Base-by-base conservation (phyloP, 2,797 vertebrate genomes). In the Lindbergichthys nudifrons region DNA sequence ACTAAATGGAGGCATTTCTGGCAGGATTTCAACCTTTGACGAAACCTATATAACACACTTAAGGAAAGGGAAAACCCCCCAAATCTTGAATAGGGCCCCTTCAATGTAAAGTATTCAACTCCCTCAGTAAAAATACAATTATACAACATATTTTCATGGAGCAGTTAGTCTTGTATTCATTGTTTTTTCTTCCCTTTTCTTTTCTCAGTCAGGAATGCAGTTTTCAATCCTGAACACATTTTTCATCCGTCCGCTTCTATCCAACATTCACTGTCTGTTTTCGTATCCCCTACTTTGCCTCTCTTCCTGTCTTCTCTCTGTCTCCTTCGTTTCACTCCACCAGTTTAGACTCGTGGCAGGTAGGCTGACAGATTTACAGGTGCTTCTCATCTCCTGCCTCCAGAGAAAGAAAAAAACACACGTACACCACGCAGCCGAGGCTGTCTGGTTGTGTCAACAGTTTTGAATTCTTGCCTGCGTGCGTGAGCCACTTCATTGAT, bases 321-420 rank as follows among this genome's bases (percentile, higher is more conserved):
- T 77, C 80, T 83, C 79, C 56, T 42, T 83, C 67, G 50, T 72
- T 83, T 87, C 73, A 72, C 83, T 77, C 70, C 88, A 77, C 69
- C 71, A 61, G 77, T 88, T 88, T 83, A 70, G 79, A 85, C 74
- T 82, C 71, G 72, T 79, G 81, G 80, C 82, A 86, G 87, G 74
- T 85, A 69, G 82, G 85, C 81, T 88, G 90, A 93, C 87, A 91
- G 91, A 92, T 91, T 90, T 90, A 92, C 89, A 91, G 88, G 82
- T 87, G 87, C 84, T 85, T 85, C 84, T 88, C 83, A 73, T 83
- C 86, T 85, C 76, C 71, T 77, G 76, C 75, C 68, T 77, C 26
- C 3, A 77, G 64, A 77, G 60, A 11, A 21, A 30, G 42, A n/a
- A n/a, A 67, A n/a, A 67, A 48, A 3, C 11, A 69, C 48, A 57